phyloP scores from a whole-genome alignment of 2,888 invertebrate species.

The Acleris emargana region DNA sequence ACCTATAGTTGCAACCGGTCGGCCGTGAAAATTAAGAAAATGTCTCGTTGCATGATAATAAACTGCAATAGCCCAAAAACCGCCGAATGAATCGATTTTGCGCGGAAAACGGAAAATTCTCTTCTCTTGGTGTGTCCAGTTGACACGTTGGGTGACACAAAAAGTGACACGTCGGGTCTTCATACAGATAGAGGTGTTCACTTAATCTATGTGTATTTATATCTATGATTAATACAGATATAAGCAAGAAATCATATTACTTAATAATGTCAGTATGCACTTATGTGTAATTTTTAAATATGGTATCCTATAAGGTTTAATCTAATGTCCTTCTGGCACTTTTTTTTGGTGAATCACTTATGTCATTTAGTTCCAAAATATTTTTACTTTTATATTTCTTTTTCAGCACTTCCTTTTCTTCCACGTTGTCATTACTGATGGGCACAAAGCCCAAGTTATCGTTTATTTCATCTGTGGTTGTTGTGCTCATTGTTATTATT shows the following conservation, averaged over 20 bases:
- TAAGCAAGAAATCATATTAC: conserved; percentile 41
- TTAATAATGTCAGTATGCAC: conserved; percentile 46
- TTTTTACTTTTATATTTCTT: conserved; percentile 61
- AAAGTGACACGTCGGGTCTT: too few relatives aligned
- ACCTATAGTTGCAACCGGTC: too few relatives aligned
- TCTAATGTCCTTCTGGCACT: conserved; percentile 77
- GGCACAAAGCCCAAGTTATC: conserved; percentile 71
- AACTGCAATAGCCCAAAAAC: too few relatives aligned
- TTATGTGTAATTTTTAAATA: conserved; percentile 70
- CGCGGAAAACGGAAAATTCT: too few relatives aligned
- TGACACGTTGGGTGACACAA: too few relatives aligned
- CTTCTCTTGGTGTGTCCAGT: too few relatives aligned
- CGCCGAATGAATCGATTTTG: too few relatives aligned
- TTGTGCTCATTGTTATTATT: conserved; percentile 21
- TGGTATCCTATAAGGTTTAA: conserved; percentile 63
- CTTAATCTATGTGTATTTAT: too few relatives aligned
- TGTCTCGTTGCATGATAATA: too few relatives aligned
- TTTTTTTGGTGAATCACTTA: conserved; percentile 76
- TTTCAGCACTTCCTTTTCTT: conserved; percentile 56
- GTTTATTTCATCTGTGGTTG: conserved; percentile 46
- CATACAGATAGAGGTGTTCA: too few relatives aligned
- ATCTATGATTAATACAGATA: too few relatives aligned
- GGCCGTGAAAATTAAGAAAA: too few relatives aligned
- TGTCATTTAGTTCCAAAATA: conserved; percentile 68
- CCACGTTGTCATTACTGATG: conserved; percentile 53